Percentiles rank a stretch among this genome's conserved stretches.
These are phyloP conservation scores for Gerosis bhagava DNA, from an alignment of 2,888 invertebrate species.

Conservation along the genomic window DNA sequence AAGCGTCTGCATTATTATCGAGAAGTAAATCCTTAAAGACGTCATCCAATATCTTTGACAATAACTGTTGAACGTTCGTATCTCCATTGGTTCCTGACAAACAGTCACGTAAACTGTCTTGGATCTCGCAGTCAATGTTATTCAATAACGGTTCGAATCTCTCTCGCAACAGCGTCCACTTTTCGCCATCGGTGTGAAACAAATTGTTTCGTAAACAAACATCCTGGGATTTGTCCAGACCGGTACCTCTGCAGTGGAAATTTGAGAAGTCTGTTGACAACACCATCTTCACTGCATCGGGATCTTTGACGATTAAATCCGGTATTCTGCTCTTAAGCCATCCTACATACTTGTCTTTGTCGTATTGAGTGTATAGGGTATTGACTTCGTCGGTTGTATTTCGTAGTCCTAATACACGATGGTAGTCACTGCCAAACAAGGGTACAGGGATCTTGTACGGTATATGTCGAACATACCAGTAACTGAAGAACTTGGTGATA, in stretches of 20 bases:
- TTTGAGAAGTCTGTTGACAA: slow-evolving; percentile 72
- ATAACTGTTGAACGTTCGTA: slow-evolving; percentile 71
- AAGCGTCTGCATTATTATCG: slow-evolving; percentile 50
- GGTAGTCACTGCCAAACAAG: slow-evolving; percentile 69
- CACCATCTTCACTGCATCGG: slow-evolving; percentile 66
- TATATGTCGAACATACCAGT: slow-evolving; percentile 73
- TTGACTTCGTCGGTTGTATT: slow-evolving; percentile 64
- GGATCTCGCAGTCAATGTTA: slow-evolving; percentile 51
- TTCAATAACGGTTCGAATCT: slow-evolving; percentile 64
- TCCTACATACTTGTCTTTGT: slow-evolving; percentile 64
- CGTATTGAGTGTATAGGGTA: slow-evolving; percentile 52
- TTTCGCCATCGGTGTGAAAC: slow-evolving; percentile 75
- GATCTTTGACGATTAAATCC: slow-evolving; percentile 69
- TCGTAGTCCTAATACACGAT: slow-evolving; percentile 58
- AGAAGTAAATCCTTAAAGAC: slow-evolving; percentile 69
- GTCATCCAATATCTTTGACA: slow-evolving; percentile 73
- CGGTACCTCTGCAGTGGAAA: slow-evolving; percentile 75
- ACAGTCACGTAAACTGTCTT: slow-evolving; percentile 68
- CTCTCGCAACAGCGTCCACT: slow-evolving; percentile 66
- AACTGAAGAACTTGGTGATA: slow-evolving; percentile 74
- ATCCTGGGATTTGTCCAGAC: slow-evolving; percentile 77
- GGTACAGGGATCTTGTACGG: slow-evolving; percentile 63
- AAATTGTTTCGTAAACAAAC: slow-evolving; percentile 80
- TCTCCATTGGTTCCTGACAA: slow-evolving; percentile 77
- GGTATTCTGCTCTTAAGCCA: slow-evolving; percentile 70